phyloP scores from a whole-genome alignment of 2,888 invertebrate genomes.

The Ptilodon capucinus region DNA sequence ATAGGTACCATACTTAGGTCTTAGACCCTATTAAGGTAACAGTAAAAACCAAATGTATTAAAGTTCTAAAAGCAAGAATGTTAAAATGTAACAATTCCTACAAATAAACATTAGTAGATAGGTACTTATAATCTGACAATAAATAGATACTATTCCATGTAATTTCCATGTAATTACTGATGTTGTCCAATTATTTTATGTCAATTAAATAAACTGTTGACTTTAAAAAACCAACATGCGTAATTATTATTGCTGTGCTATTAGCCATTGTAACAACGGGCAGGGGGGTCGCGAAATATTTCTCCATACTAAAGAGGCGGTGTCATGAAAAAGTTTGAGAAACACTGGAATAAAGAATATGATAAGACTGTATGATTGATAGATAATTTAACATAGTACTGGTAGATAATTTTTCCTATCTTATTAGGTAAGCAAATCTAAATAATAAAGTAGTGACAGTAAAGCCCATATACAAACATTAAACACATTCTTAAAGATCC shows the following conservation, averaged over 20 bases:
- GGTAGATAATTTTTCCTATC: no score
- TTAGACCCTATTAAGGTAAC: not conserved
- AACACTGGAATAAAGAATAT: no score
- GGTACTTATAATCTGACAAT: constrained; percentile 59
- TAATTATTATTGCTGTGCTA: constrained; percentile 12
- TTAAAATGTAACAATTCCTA: constrained; percentile 29
- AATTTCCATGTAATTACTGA: constrained; percentile 40
- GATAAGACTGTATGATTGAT: no score
- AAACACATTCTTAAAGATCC: no score
- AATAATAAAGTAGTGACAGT: no score
- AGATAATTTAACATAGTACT: no score
- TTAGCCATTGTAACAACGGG: no score
- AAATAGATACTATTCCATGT: constrained; percentile 48
- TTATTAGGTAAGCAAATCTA: no score
- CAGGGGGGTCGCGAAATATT: no score
- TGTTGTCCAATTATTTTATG: constrained; percentile 58
- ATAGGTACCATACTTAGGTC: not conserved
- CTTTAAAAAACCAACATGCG: constrained; percentile 14
- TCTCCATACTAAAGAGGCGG: no score
- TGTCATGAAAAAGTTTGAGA: no score
- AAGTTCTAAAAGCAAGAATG: constrained; percentile 18
- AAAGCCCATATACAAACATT: no score
- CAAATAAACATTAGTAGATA: constrained; percentile 17
- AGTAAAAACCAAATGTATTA: not conserved
- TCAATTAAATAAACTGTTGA: constrained; percentile 69